A percentile compares a stretch with the other conserved stretches of the same genome.
Evolutionary conservation across 2,797 vertebrate species (phyloP).

Genomic region (Falco columbarius): DNA sequence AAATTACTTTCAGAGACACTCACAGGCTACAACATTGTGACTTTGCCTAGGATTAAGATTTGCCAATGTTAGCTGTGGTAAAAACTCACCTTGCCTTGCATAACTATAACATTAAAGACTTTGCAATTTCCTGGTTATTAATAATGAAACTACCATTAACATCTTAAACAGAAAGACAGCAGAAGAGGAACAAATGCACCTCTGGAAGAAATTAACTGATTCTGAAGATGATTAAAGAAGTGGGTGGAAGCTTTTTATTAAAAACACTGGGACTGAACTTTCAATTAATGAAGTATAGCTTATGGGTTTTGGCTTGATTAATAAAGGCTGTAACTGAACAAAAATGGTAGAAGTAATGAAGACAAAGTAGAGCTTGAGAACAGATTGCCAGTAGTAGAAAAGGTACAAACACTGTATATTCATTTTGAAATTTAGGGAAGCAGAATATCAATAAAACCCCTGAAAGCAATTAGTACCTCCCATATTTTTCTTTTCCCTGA

Average conservation of each 20-base stretch:
- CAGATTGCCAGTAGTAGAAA: conserved; percentile 11
- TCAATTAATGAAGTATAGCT: conserved; percentile 56
- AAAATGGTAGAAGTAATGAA: conserved; percentile 49
- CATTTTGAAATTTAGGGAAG: conserved; percentile 8
- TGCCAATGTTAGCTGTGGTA: not conserved
- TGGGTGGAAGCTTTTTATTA: conserved; percentile 44
- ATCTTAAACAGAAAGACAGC: not conserved
- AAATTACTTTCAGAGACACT: not conserved
- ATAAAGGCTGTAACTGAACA: conserved; percentile 55
- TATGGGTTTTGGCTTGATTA: conserved; percentile 50
- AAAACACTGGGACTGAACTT: conserved; percentile 55
- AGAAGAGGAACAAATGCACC: conserved; percentile 14
- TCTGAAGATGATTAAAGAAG: conserved; percentile 56
- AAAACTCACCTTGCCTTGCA: not conserved
- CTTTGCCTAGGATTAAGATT: not conserved
- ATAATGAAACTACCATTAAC: conserved; percentile 41
- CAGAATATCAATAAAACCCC: not conserved
- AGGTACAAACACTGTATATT: not conserved
- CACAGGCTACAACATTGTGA: not conserved
- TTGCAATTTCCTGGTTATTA: conserved; percentile 9
- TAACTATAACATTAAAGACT: not conserved
- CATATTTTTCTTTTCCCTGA: not conserved
- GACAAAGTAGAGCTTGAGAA: not conserved
- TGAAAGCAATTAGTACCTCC: conserved; percentile 3
- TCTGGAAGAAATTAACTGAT: conserved; percentile 56